A percentile compares a stretch with the other conserved stretches of the same genome.
phyloP scores from a whole-genome alignment of 23 tunicate genomes.

The Ciona savignyi region DNA sequence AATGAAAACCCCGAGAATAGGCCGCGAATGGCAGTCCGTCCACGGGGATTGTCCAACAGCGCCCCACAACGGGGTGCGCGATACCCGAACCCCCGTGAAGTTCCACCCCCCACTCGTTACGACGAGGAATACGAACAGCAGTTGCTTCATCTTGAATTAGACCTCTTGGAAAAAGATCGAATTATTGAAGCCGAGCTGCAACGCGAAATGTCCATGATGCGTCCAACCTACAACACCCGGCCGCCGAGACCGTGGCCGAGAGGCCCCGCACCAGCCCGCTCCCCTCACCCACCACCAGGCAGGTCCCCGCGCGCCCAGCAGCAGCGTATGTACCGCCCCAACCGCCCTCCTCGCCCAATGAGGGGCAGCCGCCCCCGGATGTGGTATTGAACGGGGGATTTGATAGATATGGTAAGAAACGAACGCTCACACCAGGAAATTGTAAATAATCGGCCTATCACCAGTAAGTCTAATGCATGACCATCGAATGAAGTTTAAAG shows the following conservation, averaged over 20 bases:
- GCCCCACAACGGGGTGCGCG: neutral
- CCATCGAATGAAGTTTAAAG: too few species aligned
- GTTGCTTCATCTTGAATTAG: neutral
- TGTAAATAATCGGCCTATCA: too few species aligned
- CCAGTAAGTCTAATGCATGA: too few species aligned
- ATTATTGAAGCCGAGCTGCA: neutral
- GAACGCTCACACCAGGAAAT: too few species aligned
- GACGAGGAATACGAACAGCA: neutral
- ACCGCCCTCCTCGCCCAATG: neutral
- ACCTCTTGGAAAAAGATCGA: neutral
- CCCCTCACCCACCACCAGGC: too few species aligned
- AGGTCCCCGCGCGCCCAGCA: too few species aligned
- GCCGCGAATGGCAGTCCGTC: neutral
- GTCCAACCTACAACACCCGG: neutral
- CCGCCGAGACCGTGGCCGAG: neutral
- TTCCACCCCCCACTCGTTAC: neutral
- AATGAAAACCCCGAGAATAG: neutral
- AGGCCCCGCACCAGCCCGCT: neutral
- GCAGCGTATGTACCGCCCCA: neutral
- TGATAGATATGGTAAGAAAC: neutral
- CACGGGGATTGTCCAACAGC: neutral
- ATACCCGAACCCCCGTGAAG: neutral
- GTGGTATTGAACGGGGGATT: conserved; percentile 1
- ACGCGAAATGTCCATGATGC: neutral
- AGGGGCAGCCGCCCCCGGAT: neutral